A percentile compares a stretch with the other conserved stretches of the same genome.
These are phyloP conservation scores for Manacus vitellinus DNA, from an alignment of 2,113 vertebrate genomes.

Conservation along the genomic window DNA sequence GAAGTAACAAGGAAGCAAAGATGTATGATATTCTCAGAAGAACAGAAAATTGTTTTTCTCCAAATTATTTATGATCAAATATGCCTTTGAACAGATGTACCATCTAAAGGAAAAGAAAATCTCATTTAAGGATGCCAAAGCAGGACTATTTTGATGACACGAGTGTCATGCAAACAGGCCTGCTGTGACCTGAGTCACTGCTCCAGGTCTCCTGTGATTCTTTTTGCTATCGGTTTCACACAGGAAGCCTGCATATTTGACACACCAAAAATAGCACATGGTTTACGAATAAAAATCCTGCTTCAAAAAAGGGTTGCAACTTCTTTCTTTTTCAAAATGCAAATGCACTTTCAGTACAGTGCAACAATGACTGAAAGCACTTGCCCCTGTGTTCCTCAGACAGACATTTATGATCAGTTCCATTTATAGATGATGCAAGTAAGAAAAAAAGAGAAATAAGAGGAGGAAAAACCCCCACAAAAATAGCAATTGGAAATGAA, in stretches of 20 bases:
- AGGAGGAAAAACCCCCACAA: not conserved
- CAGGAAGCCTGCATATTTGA: slow-evolving; percentile 22
- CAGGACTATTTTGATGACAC: slow-evolving; percentile 3
- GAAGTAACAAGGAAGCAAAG: not conserved
- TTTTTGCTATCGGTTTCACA: not conserved
- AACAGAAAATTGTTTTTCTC: not conserved
- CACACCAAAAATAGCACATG: slow-evolving; percentile 13
- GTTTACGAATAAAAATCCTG: not conserved
- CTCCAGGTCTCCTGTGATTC: slow-evolving; percentile 42
- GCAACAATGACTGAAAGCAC: not conserved
- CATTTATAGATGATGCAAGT: not conserved
- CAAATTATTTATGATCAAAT: slow-evolving; percentile 35
- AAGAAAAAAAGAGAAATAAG: not conserved
- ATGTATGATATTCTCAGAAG: not conserved
- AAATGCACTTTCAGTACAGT: not conserved
- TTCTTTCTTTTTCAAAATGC: not conserved
- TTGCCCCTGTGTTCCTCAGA: not conserved
- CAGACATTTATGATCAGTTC: accelerated
- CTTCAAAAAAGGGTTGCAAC: not conserved
- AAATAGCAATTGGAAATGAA: not conserved
- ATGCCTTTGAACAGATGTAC: slow-evolving; percentile 14
- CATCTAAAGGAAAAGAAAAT: slow-evolving; percentile 8
- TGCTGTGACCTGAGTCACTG: slow-evolving; percentile 47
- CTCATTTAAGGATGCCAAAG: not conserved
- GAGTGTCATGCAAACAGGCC: slow-evolving; percentile 9